Base-by-base conservation (phyloP, 2,888 invertebrate species). In the Pycnomerus fuliginosus region DNA sequence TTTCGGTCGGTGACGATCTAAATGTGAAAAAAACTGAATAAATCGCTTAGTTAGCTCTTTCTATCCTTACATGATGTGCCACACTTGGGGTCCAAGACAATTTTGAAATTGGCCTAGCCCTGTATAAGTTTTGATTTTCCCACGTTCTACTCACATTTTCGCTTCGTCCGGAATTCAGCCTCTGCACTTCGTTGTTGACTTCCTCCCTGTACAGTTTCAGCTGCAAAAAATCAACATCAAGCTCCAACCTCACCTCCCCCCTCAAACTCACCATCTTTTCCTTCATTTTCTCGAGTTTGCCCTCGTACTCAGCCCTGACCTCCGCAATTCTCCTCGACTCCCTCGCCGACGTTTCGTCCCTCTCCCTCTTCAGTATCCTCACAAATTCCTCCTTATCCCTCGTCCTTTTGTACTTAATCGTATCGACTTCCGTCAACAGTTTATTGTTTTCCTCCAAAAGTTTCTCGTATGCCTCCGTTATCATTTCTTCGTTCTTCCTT, bases 241-340 rank as follows among this genome's bases (percentile, higher is more conserved):
- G 80, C 76, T 87, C 87, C 87, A 89, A 87, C 79, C 85, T 85
- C 33, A 80, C 77, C 68, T 89, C 89, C 80, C 89, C 84, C 69
- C 84, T 80, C 61, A n/a, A n/a, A 78, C 82, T 80, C 76, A 88
- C 87, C 87, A 89, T 87, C 79, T 85, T 85, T 34, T 80, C 77
- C 68, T 89, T 90, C 80, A 89, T 84, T 69, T 84, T 80, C 61
- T 84, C 85, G 61, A 90, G 72, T 72, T 88, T 89, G 53, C 78
- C 78, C 60, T 86, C 87, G 63, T 87, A 83, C 61, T 86, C 85
- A 12, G 74, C 74, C 39, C 80, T 75, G 2, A 84, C 74, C 41
- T 82, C 80, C 40, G 74, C 70, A 3, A 74, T 70, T 50, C 74
- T 75, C 44, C 77, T 56, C 48, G 74, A 73, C 5, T 60, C 46